Base-by-base conservation (phyloP, 2,797 vertebrate species). In the Mareca strepera region DNA sequence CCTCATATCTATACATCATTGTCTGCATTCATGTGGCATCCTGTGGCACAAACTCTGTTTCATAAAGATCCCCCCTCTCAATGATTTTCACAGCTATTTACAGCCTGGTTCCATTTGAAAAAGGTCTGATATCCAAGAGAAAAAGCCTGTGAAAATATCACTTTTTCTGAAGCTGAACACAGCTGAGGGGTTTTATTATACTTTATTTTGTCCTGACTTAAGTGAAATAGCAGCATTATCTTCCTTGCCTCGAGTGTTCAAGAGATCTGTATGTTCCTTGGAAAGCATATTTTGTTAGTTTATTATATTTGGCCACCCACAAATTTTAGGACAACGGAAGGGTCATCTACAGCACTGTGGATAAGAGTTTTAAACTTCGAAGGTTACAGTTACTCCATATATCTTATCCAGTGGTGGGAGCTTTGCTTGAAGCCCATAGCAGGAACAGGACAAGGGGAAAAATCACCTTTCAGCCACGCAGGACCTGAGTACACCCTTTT, bases 41-140 rank as follows among this genome's bases (percentile, higher is more conserved):
- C 50, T 22, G 44, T 35, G 63, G 18, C 62, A 82, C 33, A 72
- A 80, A 66, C 21, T 37, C 23, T 58, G 62, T 52, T 69, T 76
- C 28, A 41, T 23, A 83, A 74, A 82, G 74, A 33, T 56, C 59
- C 33, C 25, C 43, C 17, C 82, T 87, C 43, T 84, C 89, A 28
- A 26, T 59, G 55, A 78, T 82, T 92, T 93, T 96, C 82, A 90
- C 87, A 73, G 87, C 63, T 94, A 66, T 96, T 92, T 88, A 76
- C 62, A 91, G 63, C 9, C 59, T 77, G 60, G 25, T 92, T 66
- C 52, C 15, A 18, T 90, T 82, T 84, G 73, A 90, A 90, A 94
- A 78, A 77, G 3, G 52, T 60, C 63, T 73, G 43, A 62, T 60
- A 78, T 4, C 35, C 43, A 82, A 80, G 41, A 31, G 59, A 73